Conservation (phyloP, 2,888 invertebrate genomes). For the Netelia melanura region DNA sequence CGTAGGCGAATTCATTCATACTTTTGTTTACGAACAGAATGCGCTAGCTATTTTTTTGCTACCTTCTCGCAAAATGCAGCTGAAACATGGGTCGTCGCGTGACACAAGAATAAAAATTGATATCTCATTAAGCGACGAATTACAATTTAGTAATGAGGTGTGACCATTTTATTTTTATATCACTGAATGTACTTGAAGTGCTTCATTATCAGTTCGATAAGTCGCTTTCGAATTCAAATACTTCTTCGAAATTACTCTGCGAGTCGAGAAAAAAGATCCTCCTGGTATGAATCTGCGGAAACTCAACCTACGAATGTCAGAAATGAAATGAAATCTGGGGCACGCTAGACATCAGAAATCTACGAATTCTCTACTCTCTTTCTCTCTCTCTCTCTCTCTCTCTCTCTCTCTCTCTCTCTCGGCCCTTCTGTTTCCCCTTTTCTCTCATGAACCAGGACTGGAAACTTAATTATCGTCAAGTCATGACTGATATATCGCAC, state of each 20-base stretch:
- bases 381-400: too few species aligned
- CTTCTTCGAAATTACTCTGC: not conserved
- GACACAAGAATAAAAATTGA: not conserved
- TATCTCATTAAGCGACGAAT: not conserved
- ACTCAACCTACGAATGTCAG: not conserved
- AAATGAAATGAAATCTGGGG: not conserved
- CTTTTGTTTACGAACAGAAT: slow-evolving; percentile 31
- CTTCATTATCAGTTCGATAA: too few species aligned
- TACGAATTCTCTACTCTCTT: not conserved
- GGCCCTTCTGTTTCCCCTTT: too few species aligned
- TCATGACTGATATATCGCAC: slow-evolving; percentile 39
- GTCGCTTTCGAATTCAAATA: not conserved
- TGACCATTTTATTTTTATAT: not conserved
- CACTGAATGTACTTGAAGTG: too few species aligned
- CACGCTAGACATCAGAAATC: not conserved
- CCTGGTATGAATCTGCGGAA: not conserved
- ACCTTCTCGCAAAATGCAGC: too few species aligned
- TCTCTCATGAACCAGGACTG: not conserved
- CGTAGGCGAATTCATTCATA: not conserved
- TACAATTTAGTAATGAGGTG: not conserved
- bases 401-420: too few species aligned
- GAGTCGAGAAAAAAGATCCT: not conserved
- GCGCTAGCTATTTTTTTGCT: not conserved
- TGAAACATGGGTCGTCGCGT: too few species aligned
- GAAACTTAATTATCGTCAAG: slow-evolving; percentile 61